Evolutionary conservation across 1,140 invertebrate species (phyloP).

Genomic region (Tetranychus cinnabarinus): DNA sequence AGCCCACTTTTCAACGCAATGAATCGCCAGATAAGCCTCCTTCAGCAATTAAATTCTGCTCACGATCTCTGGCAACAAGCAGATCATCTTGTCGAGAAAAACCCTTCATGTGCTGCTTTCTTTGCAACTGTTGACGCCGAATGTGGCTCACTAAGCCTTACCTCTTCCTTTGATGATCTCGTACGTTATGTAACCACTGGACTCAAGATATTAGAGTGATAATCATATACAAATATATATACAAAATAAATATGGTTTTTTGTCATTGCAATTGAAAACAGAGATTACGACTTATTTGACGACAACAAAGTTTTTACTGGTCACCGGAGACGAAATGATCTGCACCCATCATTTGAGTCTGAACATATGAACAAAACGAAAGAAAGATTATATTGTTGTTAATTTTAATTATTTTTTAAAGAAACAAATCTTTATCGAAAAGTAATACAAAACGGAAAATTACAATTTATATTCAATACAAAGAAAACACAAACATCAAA

Average conservation of each 20-base stretch:
- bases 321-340: no score
- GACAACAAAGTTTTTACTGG: no score
- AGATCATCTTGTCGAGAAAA: slow-evolving; percentile 6
- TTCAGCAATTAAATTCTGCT: slow-evolving; percentile 3
- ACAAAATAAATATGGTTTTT: no score
- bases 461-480: no score
- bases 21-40: background rate
- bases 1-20: background rate
- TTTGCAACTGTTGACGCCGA: slow-evolving; percentile 2
- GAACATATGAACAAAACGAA: no score
- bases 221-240: background rate
- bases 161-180: slow-evolving; percentile 5
- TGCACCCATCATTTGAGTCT: no score
- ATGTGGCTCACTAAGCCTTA: slow-evolving; percentile 2
- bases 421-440: background rate
- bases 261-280: no score
- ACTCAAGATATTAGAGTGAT: slow-evolving; percentile 17
- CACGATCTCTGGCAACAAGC: slow-evolving; percentile 8
- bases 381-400: no score
- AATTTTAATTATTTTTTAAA: no score
- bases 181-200: slow-evolving; percentile 8
- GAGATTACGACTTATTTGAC: no score
- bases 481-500: no score
- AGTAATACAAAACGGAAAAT: no score
- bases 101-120: slow-evolving; percentile 5